Conservation (phyloP, 2,888 invertebrate species). For the Sinodicranocentrus sp. region DNA sequence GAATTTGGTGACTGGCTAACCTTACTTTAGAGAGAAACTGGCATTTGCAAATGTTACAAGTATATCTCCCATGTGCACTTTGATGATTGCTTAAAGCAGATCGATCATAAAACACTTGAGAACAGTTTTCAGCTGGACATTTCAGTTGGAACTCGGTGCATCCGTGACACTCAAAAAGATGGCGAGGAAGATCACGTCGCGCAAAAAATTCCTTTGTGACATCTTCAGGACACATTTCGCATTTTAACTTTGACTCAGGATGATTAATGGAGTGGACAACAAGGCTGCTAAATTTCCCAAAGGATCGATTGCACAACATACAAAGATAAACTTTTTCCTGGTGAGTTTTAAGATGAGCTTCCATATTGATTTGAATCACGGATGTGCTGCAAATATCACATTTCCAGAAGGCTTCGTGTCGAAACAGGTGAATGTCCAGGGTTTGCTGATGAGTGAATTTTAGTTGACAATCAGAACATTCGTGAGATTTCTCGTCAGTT, state of each 20-base stretch:
- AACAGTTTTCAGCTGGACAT: too few species aligned
- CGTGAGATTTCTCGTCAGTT: background rate
- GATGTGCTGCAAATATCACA: background rate
- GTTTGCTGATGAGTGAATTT: background rate
- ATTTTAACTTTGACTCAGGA: background rate
- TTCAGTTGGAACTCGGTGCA: too few species aligned
- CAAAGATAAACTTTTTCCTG: background rate
- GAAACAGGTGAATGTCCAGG: background rate
- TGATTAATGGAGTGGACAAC: background rate
- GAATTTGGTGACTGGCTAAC: background rate
- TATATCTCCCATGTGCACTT: background rate
- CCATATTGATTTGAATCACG: background rate
- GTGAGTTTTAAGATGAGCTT: background rate
- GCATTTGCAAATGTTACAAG: background rate
- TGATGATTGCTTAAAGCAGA: too few species aligned
- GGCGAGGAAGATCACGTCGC: too few species aligned
- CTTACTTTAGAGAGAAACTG: background rate
- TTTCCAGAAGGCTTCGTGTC: background rate
- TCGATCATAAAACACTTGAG: too few species aligned
- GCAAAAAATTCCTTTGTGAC: too few species aligned
- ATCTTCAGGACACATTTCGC: background rate
- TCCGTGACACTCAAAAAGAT: too few species aligned
- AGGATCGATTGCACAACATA: background rate
- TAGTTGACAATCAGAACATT: background rate
- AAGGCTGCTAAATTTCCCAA: background rate